Percentiles rank a stretch among this genome's conserved stretches.
These are phyloP conservation scores for Caenorhabditis sp. DNA, from an alignment of 2,888 invertebrate genomes.

Conservation along the genomic window DNA sequence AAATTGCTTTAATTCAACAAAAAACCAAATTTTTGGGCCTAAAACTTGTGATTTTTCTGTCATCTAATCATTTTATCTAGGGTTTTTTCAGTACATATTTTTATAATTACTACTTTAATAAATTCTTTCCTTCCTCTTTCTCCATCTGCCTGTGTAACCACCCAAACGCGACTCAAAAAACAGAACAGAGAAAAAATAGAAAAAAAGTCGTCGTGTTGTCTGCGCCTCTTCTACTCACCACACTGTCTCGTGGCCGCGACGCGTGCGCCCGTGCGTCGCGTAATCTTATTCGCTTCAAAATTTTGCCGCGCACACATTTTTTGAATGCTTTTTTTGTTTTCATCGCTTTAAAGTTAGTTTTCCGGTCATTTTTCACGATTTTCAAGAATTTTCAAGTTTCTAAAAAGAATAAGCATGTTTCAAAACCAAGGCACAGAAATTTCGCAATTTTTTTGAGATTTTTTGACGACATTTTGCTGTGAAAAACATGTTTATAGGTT, in stretches of 20 bases:
- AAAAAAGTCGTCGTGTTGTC: not conserved
- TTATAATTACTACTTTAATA: not conserved
- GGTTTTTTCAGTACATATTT: not conserved
- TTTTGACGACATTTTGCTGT: too few species aligned
- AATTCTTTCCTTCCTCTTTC: not conserved
- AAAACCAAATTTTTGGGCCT: not conserved
- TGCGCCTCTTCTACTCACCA: not conserved
- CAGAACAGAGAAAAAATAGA: not conserved
- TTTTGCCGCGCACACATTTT: slow-evolving; percentile 1
- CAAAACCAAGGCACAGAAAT: not conserved
- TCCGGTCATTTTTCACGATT: not conserved
- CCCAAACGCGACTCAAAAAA: not conserved
- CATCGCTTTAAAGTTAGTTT: too few species aligned
- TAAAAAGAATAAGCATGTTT: not conserved
- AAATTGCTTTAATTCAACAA: not conserved
- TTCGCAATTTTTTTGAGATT: slow-evolving; percentile 3
- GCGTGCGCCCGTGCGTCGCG: not conserved
- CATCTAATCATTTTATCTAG: slow-evolving; percentile 1
- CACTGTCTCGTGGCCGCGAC: not conserved
- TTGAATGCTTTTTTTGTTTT: slow-evolving; percentile 3
- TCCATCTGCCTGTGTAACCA: not conserved
- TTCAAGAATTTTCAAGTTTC: not conserved
- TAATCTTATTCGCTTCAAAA: not conserved
- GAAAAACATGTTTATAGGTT: too few species aligned
- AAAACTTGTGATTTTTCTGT: slow-evolving; percentile 1